Base-by-base conservation (phyloP, 1,140 invertebrate genomes). In the Drosophila rhopaloa region DNA sequence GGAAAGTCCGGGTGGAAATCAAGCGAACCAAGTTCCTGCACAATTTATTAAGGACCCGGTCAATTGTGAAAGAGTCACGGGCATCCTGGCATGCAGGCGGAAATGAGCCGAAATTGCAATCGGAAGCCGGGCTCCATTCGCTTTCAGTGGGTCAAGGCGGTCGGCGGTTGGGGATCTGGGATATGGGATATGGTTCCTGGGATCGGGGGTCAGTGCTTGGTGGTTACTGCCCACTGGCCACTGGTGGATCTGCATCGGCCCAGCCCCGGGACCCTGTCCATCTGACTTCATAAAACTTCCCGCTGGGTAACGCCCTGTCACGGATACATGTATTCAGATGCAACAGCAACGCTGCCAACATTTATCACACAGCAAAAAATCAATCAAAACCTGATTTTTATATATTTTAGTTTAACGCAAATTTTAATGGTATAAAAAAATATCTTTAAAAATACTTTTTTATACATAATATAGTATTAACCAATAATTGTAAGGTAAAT, bases 51-150 rank as follows among this genome's bases (percentile, higher is more conserved):
- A 86, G 81, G 54, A 59, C 60, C 10, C 60, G 50, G 74, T 76
- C 71, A 54, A 67, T 76, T 76, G 75, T 77, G 43, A 70, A 59
- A 75, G 68, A 62, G 76, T 80, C 72, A 76, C 61, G 65, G 51
- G 47, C 65, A 78, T 68, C 55, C 74, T 65, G 70, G 70, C 71
- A 66, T 76, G 72, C 72, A 76, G 65, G 61, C 80, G 74, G 82
- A 85, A 86, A 67, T 74, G 78, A 75, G 79, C 63, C 79, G 76
- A 86, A 85, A 76, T 83, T 86, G 82, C 67, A 88, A 67, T 68
- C 82, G 65, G 60, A 71, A 71, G 44, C 35, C 35, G 47, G 16
- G 14, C 47, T 44, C 58, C n/a, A 53, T 44, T 35, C n/a, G 35
- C 55, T 38, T 72, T 44, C 47, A 73, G 55, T 60, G 67, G 72